These are phyloP conservation scores for Dissostichus mawsoni DNA, from an alignment of 2,113 vertebrate species.

Conservation along the genomic window DNA sequence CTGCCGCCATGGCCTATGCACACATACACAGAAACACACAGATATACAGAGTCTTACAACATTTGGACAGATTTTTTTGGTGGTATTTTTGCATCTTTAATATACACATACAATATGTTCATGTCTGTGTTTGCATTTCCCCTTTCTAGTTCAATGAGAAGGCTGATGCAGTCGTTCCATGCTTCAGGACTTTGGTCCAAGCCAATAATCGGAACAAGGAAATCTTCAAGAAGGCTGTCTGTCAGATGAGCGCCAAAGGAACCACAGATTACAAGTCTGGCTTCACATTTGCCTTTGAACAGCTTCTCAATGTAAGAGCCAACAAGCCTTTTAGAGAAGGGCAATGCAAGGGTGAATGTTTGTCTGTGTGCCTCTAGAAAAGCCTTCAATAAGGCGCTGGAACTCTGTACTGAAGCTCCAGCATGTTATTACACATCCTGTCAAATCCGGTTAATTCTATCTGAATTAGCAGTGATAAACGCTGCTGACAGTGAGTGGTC, in stretches of 20 bases:
- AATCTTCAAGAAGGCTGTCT: slow-evolving; percentile 96
- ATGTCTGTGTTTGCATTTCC: slow-evolving; percentile 27
- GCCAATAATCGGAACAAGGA: slow-evolving; percentile 98
- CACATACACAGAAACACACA: slow-evolving; percentile 21
- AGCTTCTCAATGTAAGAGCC: slow-evolving; percentile 95
- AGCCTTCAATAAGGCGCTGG: background rate
- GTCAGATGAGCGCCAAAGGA: slow-evolving; percentile 95
- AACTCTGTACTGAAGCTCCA: background rate
- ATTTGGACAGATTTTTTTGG: background rate
- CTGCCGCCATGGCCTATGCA: slow-evolving; percentile 19
- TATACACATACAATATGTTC: background rate
- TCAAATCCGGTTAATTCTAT: slow-evolving; percentile 45
- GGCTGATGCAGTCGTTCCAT: slow-evolving; percentile 93
- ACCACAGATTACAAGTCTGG: slow-evolving; percentile 99
- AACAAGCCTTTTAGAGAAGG: slow-evolving; percentile 11
- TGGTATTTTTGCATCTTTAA: background rate
- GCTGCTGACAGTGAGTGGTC: slow-evolving; percentile 43
- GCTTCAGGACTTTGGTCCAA: slow-evolving; percentile 97
- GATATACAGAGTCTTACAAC: background rate
- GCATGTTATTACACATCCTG: slow-evolving; percentile 18
- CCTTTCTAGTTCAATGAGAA: slow-evolving; percentile 94
- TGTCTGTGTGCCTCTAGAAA: slow-evolving; percentile 14
- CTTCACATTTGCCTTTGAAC: slow-evolving; percentile 97
- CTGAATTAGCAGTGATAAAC: slow-evolving; percentile 46
- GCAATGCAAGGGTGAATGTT: slow-evolving; percentile 5